Conservation (phyloP, 2,797 vertebrate species). For the Halcyon smyrnensis region DNA sequence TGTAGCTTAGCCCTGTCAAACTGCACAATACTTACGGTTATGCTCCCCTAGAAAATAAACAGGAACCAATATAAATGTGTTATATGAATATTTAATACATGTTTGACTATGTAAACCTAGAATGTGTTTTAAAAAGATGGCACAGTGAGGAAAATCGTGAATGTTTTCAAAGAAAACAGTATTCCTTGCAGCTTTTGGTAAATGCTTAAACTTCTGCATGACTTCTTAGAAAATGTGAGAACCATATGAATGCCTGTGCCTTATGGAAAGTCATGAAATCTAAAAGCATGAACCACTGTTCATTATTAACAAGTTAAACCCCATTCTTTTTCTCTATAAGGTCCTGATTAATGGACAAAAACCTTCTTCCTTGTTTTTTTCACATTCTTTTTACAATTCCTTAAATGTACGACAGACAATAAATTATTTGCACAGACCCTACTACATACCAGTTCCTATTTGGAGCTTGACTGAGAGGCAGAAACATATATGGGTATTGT, state of each 20-base stretch:
- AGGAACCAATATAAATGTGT: slow-evolving; percentile 26
- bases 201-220: slow-evolving; percentile 24
- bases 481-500: slow-evolving; percentile 64
- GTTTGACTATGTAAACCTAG: neutral
- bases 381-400: slow-evolving; percentile 36
- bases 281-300: slow-evolving; percentile 18
- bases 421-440: slow-evolving; percentile 39
- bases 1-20: neutral
- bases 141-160: neutral
- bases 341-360: slow-evolving; percentile 45
- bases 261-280: slow-evolving; percentile 50
- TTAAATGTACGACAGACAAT: slow-evolving; percentile 51
- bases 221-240: slow-evolving; percentile 60
- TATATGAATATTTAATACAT: slow-evolving; percentile 40
- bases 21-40: neutral
- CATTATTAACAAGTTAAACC: slow-evolving; percentile 33
- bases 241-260: slow-evolving; percentile 32
- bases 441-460: slow-evolving; percentile 54
- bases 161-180: slow-evolving; percentile 37
- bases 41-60: slow-evolving; percentile 22
- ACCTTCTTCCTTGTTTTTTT: slow-evolving; percentile 10
- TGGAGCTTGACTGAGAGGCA: slow-evolving; percentile 65
- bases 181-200: slow-evolving; percentile 27
- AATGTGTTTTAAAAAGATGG: neutral
- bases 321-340: slow-evolving; percentile 44